phyloP scores from a whole-genome alignment of 2,888 invertebrate species.

The Fragum sueziense region DNA sequence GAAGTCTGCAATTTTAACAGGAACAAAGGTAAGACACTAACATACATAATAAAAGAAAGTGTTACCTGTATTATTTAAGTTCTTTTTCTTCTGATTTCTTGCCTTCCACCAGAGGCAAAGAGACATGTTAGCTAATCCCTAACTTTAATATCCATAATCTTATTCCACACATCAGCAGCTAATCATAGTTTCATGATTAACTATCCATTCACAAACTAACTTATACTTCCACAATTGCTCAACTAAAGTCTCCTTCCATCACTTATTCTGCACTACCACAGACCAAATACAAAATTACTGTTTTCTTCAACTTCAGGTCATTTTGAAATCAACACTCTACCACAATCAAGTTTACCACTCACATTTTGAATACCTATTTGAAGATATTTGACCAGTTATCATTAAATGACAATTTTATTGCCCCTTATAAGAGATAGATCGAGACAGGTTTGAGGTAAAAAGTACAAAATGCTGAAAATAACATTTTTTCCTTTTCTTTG shows the following conservation, averaged over 20 bases:
- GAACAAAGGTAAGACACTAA: neutral
- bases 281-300: neutral
- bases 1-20: neutral
- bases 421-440: no score
- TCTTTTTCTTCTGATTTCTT: slow-evolving; percentile 34
- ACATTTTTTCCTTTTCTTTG: no score
- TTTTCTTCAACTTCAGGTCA: neutral
- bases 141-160: no score
- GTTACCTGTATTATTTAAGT: slow-evolving; percentile 22
- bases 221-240: no score
- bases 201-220: no score
- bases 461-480: no score
- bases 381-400: neutral
- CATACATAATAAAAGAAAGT: neutral
- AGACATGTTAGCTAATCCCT: slow-evolving; percentile 35
- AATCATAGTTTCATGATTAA: no score
- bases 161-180: no score
- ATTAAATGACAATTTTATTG: no score
- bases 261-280: neutral
- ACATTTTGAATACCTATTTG: neutral
- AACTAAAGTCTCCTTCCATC: no score
- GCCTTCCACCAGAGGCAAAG: slow-evolving; percentile 59
- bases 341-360: neutral
- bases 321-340: neutral
- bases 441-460: no score